Evolutionary conservation across 2,797 vertebrate species (phyloP), one percentile per base, ranked within the genome.

Genomic region (Peromyscus nudipes): DNA sequence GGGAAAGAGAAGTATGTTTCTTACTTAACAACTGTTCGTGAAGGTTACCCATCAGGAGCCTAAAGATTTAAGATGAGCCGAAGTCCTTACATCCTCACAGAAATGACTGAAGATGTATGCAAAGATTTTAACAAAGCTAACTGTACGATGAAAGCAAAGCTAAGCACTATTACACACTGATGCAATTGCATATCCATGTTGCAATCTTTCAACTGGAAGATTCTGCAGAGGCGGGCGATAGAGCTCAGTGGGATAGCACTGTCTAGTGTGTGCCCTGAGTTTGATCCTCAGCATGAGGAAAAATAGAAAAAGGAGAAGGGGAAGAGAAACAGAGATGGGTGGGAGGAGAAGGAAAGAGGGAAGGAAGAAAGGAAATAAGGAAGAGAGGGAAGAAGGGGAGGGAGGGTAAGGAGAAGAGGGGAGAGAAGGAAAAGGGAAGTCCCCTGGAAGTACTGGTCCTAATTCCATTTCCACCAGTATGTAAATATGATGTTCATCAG

Each of bases 71-170:
- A 57, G 6, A 55, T 40, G 10, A 82, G 77, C 8, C 23, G 27
- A 88, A 75, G 3, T 31, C 57, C 65, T 95, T 84, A 46, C 3
- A 52, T 65, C 64, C 37, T 88, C 76, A 87, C 76, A 71, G 17
- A 88, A 95, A 94, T 83, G 7, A 91, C 67, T 62, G 49, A 87
- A 25, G 14, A 89, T 14, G 2, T 31, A 67, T 2, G 7, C 17
- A 69, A 81, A 88, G 31, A 89, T 79, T 86, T 82, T 89, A 91
- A 95, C 34, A 91, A 84, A 91, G 37, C 23, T 27, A 91, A 77
- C 31, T 73, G 88, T 86, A 31, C 69, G 37, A 83, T 29, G 90
- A 96, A 94, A 62, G 69, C 10, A 77, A 64, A 77, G 25, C 57
- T 19, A n/a, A 89, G 57, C 31, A 49, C 29, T 34, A 25, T 27